Evolutionary conservation across 92 coral and sea anemone genomes (phyloP), one percentile per base, ranked within the genome.

Genomic region (Scolanthus callimorphus): DNA sequence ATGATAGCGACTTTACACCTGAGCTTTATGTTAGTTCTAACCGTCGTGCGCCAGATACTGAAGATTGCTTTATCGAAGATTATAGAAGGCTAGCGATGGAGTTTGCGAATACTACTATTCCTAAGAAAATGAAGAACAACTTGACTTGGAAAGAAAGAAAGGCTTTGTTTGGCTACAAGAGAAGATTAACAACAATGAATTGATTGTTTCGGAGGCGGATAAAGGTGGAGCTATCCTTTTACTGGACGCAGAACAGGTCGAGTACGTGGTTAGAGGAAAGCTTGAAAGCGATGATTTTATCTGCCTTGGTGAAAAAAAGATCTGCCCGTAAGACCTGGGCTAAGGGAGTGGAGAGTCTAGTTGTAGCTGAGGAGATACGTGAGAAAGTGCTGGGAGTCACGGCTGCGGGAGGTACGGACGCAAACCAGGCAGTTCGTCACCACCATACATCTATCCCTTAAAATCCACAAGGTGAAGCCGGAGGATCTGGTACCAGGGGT

Each of bases 111-210:
- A 53, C 34, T 53, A 23, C 30, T 53, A 53, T 27, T 53, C 59
- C 59, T 23, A 11, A 20, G 31, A 25, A 26, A 24, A 24, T 53
- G 59, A 9, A 20, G 15, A 39, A 53, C 1, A 26, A 53, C 37
- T 39, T 53, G 1, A 27, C 59, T 25, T 25, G 59, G 59, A 53
- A 53, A 53, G 31, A 53, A 53, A 53, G 31, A 39, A 53, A 53
- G 31, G 59, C 59, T 0, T 53, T 53, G n/a, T n/a, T n/a, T 56
- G 61, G 61, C 4, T 17, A 56, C 61, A 56, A 28, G 24, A 56
- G 38, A 41, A 56, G 45, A n/a, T 17, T 3, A 56, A 29, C 17
- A 46, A 56, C n/a, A 17, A 56, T 17, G 17, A 46, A 30, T 46
- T 30, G 20, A 46, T 56, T 41, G 21, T 56, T 0, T 30, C 26